Conservation (phyloP, 2,888 invertebrate genomes). For the Caenorhabditis becei region DNA sequence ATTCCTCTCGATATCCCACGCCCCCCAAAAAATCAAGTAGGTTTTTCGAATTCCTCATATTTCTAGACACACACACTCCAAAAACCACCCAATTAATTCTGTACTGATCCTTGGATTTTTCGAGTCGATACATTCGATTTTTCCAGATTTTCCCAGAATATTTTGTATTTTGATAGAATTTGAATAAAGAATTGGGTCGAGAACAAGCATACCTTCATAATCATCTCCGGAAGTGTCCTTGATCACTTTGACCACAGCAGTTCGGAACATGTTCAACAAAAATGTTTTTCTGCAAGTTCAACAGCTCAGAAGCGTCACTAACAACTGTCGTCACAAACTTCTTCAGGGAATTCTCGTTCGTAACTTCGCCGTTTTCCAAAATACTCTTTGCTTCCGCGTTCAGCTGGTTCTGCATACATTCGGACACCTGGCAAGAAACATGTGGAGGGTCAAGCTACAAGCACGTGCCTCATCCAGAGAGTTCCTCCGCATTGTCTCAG, state of each 20-base stretch:
- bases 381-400: conserved; percentile 40
- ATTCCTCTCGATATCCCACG: too few species aligned
- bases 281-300: conserved; percentile 38
- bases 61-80: too few species aligned
- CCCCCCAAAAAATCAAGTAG: too few species aligned
- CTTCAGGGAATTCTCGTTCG: conserved; percentile 41
- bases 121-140: too few species aligned
- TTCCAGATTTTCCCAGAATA: too few species aligned
- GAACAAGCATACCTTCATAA: conserved; percentile 21
- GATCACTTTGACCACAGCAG: conserved; percentile 51
- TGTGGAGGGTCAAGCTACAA: background rate
- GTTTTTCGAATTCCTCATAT: too few species aligned
- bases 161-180: background rate
- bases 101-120: too few species aligned
- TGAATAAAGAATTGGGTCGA: conserved; percentile 1
- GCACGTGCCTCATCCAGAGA: conserved; percentile 33
- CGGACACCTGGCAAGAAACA: conserved; percentile 17
- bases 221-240: conserved; percentile 36
- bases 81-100: too few species aligned
- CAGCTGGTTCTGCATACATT: conserved; percentile 36
- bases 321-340: conserved; percentile 11
- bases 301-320: background rate
- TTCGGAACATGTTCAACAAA: conserved; percentile 55
- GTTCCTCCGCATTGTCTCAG: conserved; percentile 40
- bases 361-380: conserved; percentile 27